Percentiles rank a stretch among this genome's conserved stretches.
Evolutionary conservation across 37 sponge, comb jelly and placozoan species (phyloP).

Genomic region (Oscarella lobularis): DNA sequence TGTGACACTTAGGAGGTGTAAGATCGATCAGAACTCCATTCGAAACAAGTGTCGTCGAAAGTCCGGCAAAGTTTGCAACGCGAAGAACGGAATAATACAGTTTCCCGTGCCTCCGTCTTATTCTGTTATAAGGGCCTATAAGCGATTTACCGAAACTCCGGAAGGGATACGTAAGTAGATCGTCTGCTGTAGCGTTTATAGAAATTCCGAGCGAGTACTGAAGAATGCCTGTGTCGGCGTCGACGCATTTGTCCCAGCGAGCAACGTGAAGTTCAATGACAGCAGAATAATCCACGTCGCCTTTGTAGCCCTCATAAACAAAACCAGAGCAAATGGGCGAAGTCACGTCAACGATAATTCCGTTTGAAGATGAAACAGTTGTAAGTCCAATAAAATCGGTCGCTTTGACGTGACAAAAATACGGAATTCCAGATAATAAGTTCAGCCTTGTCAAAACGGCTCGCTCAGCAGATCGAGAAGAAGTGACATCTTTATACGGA

Average conservation of each 20-base stretch:
- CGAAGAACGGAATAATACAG: background rate
- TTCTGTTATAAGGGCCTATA: background rate
- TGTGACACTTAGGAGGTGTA: background rate
- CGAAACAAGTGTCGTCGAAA: background rate
- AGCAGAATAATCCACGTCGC: too few relatives aligned
- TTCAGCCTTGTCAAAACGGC: background rate
- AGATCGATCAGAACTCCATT: background rate
- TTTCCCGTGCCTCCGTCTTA: background rate
- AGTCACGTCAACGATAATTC: background rate
- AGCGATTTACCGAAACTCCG: background rate
- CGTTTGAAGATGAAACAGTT: background rate
- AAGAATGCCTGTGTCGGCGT: background rate
- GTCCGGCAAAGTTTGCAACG: background rate
- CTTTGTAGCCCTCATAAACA: background rate
- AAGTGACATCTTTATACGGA: too few relatives aligned
- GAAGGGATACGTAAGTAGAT: too few relatives aligned
- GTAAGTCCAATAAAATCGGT: background rate
- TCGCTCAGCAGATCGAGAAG: background rate
- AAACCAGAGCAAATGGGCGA: background rate
- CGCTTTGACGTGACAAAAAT: background rate
- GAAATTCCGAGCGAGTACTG: background rate
- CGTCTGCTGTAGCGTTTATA: background rate
- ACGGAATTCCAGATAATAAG: background rate
- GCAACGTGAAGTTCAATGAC: too few relatives aligned
- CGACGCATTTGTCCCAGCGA: slow-evolving; percentile 1